Conservation (phyloP, 1,140 invertebrate species). For the Psilanteris sp. region DNA sequence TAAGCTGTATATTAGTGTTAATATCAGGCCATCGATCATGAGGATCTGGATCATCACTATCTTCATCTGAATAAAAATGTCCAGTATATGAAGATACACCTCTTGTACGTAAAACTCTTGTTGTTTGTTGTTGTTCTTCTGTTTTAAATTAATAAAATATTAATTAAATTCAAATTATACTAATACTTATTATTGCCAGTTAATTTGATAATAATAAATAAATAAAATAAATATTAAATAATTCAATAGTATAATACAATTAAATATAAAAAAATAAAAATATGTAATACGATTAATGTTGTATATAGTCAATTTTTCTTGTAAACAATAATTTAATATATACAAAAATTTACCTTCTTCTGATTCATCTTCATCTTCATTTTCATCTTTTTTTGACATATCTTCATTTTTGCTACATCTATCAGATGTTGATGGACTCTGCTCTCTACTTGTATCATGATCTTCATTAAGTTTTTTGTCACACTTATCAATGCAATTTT, state of each 20-base stretch:
- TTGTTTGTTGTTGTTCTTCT: slow-evolving; percentile 58
- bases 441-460: slow-evolving; percentile 9
- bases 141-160: too few relatives aligned
- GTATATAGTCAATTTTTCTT: too few relatives aligned
- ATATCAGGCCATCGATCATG: slow-evolving; percentile 70
- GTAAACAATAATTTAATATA: too few relatives aligned
- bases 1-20: slow-evolving; percentile 65
- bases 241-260: background rate
- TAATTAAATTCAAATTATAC: too few relatives aligned
- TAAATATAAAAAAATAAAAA: too few relatives aligned
- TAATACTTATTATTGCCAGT: too few relatives aligned
- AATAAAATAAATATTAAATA: background rate
- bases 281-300: too few relatives aligned
- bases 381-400: slow-evolving; percentile 1
- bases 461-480: slow-evolving; percentile 25
- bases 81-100: slow-evolving; percentile 76
- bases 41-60: slow-evolving; percentile 68
- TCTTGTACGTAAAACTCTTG: slow-evolving; percentile 71
- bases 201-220: slow-evolving; percentile 5
- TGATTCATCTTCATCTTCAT: slow-evolving; percentile 8
- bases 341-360: slow-evolving; percentile 11
- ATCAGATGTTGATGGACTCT: slow-evolving; percentile 20
- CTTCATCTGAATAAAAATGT: slow-evolving; percentile 73
- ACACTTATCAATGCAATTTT: slow-evolving; percentile 2
- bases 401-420: slow-evolving; percentile 2